Percentiles rank a stretch among this genome's conserved stretches.
phyloP scores from a whole-genome alignment of 2,797 vertebrate genomes.

The Rhinatrema bivittatum region DNA sequence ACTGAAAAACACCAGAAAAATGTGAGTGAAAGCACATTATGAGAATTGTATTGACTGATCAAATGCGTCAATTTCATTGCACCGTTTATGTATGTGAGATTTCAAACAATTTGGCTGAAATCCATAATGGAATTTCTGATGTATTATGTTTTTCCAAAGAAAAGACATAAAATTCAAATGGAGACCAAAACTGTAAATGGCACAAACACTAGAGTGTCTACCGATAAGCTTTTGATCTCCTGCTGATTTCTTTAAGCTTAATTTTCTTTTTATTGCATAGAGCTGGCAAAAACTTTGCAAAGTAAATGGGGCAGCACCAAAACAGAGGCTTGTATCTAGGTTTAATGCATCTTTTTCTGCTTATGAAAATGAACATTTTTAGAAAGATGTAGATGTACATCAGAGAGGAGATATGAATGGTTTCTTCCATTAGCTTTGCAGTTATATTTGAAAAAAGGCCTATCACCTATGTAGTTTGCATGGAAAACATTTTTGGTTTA shows the following conservation, averaged over 20 bases:
- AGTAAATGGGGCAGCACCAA: too few relatives aligned
- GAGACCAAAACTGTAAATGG: constrained; percentile 3
- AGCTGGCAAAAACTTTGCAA: too few relatives aligned
- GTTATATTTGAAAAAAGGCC: too few relatives aligned
- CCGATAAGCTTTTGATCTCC: constrained; percentile 8
- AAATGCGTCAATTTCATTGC: not conserved
- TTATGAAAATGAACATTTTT: too few relatives aligned
- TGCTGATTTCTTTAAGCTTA: not conserved
- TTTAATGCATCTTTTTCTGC: too few relatives aligned
- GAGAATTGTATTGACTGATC: not conserved
- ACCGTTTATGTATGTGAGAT: not conserved
- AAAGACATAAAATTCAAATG: constrained; percentile 11
- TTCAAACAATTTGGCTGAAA: not conserved
- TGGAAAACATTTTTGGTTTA: too few relatives aligned
- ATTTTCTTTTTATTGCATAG: not conserved
- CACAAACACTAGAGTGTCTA: not conserved
- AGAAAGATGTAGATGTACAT: too few relatives aligned
- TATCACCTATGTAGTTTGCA: too few relatives aligned
- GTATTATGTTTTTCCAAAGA: not conserved
- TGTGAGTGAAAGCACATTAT: not conserved
- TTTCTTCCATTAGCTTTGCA: too few relatives aligned
- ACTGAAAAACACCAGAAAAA: constrained; percentile 1
- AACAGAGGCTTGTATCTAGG: too few relatives aligned
- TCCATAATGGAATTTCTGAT: not conserved
- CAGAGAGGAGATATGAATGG: too few relatives aligned